Evolutionary conservation across 1,140 invertebrate species (phyloP), one percentile per base, ranked within the genome.

Genomic region (Temnothorax nylanderi): DNA sequence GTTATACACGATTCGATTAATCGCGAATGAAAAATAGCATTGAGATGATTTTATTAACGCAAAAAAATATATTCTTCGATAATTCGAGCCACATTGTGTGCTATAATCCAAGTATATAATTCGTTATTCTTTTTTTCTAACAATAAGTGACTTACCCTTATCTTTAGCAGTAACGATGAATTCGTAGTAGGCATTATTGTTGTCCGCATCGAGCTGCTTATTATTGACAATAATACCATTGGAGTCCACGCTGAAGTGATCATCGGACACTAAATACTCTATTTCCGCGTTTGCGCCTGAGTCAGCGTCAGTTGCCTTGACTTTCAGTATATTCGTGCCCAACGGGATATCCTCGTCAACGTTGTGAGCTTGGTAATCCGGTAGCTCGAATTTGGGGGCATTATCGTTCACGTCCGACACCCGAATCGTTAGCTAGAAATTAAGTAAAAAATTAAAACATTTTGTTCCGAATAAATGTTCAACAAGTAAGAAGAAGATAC

Each of bases 371-470:
- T 99, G 98, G 93, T 99, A 99, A 95, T 99, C 98, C 0, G 98
- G 98, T 62, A 99, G 94, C 94, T 99, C 98, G 92, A 99, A 99
- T 94, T 99, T 99, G 0, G 98, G 98, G 5, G 98, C 98, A 94
- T 99, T 98, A 93, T 99, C 98, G 91, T 99, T 99, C 1, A 99
- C 98, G 95, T 99, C 98, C n/a, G 98, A 98, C 0, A 99, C 98
- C 65, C 98, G 96, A 86, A 98, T 98, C 7, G 98, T 98, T 21
- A 99, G 94, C 98, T 99, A 60, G 58, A 86, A 86, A 60, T 21
- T 16, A 1, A 7, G 21, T 13, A 65, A 2, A 16, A 58, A 0
- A 7, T 11, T 41, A n/a, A 13, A n/a, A 26, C 21, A 21, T 44
- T 81, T n/a, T 1, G 3, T 60, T 3, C 0, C 8, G 13, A 21